Evolutionary conservation across 2,797 vertebrate species (phyloP).

Genomic region (Acanthurus leucopareius): DNA sequence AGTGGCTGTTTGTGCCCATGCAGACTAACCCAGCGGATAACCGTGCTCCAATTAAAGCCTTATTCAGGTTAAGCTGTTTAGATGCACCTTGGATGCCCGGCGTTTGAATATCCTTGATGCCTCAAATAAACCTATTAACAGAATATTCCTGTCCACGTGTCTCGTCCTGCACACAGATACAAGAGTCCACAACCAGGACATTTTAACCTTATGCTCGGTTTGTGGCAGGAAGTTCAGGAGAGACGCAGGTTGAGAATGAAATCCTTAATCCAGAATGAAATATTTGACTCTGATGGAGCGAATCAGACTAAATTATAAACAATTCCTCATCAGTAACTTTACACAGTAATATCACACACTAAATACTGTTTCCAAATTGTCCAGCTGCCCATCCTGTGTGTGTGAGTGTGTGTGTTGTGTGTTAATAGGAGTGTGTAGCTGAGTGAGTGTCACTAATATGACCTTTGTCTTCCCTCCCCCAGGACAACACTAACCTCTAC

Average conservation of each 20-base stretch:
- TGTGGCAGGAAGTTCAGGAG: not conserved
- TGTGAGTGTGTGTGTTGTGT: not conserved
- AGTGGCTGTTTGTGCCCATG: conserved; percentile 18
- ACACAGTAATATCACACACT: not conserved
- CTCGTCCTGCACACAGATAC: conserved; percentile 35
- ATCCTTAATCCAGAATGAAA: too few species aligned
- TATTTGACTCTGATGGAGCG: not conserved
- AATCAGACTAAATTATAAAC: not conserved
- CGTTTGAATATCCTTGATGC: conserved; percentile 55
- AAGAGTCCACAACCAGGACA: conserved; percentile 34
- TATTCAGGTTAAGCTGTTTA: conserved; percentile 75
- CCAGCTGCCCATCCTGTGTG: not conserved
- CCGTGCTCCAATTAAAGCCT: conserved; percentile 56
- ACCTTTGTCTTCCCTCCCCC: conserved; percentile 40
- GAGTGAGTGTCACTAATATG: conserved; percentile 37
- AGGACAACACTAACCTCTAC: conserved; percentile 96
- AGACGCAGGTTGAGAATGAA: not conserved
- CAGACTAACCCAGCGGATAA: conserved; percentile 48
- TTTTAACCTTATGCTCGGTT: not conserved
- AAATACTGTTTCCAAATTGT: not conserved
- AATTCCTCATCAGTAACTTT: not conserved
- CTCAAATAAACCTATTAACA: conserved; percentile 77
- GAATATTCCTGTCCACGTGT: conserved; percentile 57
- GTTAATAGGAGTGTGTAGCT: not conserved
- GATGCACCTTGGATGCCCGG: conserved; percentile 55